Conservation (phyloP, 2,113 vertebrate species). For the Pachypanchax playfairii region DNA sequence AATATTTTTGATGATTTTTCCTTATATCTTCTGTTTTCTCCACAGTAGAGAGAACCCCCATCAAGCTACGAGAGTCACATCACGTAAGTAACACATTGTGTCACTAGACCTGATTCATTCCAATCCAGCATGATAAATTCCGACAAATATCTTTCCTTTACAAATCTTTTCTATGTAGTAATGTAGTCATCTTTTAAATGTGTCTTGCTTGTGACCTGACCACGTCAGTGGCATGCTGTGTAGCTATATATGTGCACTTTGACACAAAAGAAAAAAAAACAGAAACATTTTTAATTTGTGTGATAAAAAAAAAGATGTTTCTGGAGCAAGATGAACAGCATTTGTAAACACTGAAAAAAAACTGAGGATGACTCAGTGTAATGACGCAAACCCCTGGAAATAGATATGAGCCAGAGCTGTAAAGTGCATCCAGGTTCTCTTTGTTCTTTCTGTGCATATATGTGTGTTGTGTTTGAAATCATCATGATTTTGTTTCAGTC, state of each 20-base stretch:
- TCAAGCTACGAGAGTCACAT: slow-evolving; percentile 78
- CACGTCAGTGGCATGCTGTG: not conserved
- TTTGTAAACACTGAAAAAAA: slow-evolving; percentile 58
- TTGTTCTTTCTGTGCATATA: slow-evolving; percentile 25
- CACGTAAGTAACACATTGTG: slow-evolving; percentile 75
- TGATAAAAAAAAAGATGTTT: slow-evolving; percentile 25
- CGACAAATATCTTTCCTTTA: slow-evolving; percentile 40
- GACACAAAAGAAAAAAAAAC: slow-evolving; percentile 10
- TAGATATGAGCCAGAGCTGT: slow-evolving; percentile 51
- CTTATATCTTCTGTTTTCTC: slow-evolving; percentile 59
- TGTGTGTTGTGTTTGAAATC: slow-evolving; percentile 10
- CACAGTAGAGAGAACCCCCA: slow-evolving; percentile 76
- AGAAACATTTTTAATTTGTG: slow-evolving; percentile 10
- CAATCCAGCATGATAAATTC: slow-evolving; percentile 35
- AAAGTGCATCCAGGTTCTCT: slow-evolving; percentile 34
- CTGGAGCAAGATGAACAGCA: slow-evolving; percentile 36
- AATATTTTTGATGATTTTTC: too few species aligned
- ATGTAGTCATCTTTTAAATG: slow-evolving; percentile 21
- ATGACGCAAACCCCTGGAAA: slow-evolving; percentile 74
- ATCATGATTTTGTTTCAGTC: slow-evolving; percentile 39
- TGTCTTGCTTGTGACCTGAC: slow-evolving; percentile 11
- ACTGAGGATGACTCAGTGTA: slow-evolving; percentile 68
- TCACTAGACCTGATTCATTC: slow-evolving; percentile 66
- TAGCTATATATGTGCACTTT: slow-evolving; percentile 26
- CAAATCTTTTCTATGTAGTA: slow-evolving; percentile 18